Evolutionary conservation across 2,888 invertebrate species (phyloP).

Genomic region (Noctua pronuba): DNA sequence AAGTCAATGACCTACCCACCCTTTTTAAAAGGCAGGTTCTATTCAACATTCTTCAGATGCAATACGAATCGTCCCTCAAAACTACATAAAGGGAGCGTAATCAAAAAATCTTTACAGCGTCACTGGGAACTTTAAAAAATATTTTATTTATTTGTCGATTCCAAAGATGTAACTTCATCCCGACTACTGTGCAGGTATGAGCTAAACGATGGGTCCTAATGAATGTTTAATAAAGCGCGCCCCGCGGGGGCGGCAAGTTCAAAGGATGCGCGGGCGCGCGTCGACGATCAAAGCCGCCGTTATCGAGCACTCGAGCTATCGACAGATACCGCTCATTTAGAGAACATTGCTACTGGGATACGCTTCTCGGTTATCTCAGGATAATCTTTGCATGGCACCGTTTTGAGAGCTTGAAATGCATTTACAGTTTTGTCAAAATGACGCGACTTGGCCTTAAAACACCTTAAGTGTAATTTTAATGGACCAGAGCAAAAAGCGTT

Average conservation of each 20-base stretch:
- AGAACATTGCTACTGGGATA: constrained; percentile 82
- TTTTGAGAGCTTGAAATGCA: constrained; percentile 43
- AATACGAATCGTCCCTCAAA: constrained; percentile 24
- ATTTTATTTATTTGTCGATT: constrained; percentile 56
- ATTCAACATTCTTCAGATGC: constrained; percentile 24
- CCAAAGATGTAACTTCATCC: constrained; percentile 52
- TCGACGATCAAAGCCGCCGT: constrained; percentile 84
- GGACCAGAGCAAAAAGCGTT: constrained; percentile 10
- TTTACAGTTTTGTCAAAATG: constrained; percentile 27
- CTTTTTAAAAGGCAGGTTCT: constrained; percentile 22
- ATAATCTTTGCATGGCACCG: constrained; percentile 58
- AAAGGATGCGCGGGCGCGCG: constrained; percentile 78
- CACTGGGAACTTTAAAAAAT: constrained; percentile 40
- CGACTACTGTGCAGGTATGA: constrained; percentile 71
- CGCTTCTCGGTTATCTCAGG: constrained; percentile 67
- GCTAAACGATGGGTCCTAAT: constrained; percentile 79
- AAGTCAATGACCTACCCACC: constrained; percentile 24
- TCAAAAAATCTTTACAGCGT: constrained; percentile 56
- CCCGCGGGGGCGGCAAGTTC: constrained; percentile 83
- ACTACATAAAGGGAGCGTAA: constrained; percentile 52
- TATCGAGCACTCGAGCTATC: constrained; percentile 84
- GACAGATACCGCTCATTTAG: constrained; percentile 79
- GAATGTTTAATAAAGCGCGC: constrained; percentile 83
- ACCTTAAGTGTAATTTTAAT: constrained; percentile 31
- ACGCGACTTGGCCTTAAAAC: not conserved